Percentiles rank a stretch among this genome's conserved stretches.
Evolutionary conservation across 2,888 invertebrate genomes (phyloP).

Genomic region (Patella caerulea): DNA sequence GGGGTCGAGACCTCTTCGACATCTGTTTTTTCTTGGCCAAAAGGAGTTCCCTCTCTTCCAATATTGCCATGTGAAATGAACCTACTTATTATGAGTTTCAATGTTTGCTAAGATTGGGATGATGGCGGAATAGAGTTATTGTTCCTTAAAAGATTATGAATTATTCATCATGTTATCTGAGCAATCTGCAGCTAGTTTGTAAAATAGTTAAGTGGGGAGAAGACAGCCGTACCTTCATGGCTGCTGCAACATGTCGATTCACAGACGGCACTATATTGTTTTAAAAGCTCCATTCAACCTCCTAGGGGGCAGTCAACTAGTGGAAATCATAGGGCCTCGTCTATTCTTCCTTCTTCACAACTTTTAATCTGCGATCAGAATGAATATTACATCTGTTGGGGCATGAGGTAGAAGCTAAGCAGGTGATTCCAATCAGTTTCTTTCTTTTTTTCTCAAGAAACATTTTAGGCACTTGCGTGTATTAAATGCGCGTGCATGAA

Average conservation of each 20-base stretch:
- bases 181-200: too few species aligned
- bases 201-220: too few species aligned
- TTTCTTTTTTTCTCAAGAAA: slow-evolving; percentile 11
- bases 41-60: too few species aligned
- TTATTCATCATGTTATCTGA: too few species aligned
- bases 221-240: too few species aligned
- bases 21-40: too few species aligned
- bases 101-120: too few species aligned
- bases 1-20: too few species aligned
- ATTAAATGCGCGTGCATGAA: slow-evolving; percentile 10
- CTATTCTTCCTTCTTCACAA: neutral
- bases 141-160: too few species aligned
- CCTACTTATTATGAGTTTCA: too few species aligned
- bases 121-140: too few species aligned
- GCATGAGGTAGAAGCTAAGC: slow-evolving; percentile 15
- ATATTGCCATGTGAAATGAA: too few species aligned
- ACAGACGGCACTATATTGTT: neutral
- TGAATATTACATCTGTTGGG: slow-evolving; percentile 31
- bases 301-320: slow-evolving; percentile 1
- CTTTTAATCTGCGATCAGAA: slow-evolving; percentile 15
- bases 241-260: neutral
- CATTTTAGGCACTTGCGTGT: slow-evolving; percentile 6
- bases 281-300: neutral
- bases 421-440: slow-evolving; percentile 20
- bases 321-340: neutral